phyloP scores from a whole-genome alignment of 2,888 invertebrate species.

The Noctuana brunneofusca region DNA sequence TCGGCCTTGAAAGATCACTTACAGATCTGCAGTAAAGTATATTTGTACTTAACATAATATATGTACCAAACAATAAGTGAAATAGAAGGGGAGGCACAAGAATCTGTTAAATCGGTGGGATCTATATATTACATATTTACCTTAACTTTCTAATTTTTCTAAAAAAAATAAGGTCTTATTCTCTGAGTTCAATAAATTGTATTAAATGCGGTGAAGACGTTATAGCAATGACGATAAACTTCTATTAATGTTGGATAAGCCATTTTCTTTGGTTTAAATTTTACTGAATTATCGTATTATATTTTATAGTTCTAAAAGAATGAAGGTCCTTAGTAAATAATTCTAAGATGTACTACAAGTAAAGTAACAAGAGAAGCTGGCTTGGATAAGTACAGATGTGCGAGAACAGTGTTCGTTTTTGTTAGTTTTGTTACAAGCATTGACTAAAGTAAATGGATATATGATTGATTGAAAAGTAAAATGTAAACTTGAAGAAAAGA shows the following conservation, averaged over 20 bases:
- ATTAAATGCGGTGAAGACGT: too few species aligned
- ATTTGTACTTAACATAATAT: too few species aligned
- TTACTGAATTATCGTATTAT: not conserved
- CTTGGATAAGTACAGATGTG: not conserved
- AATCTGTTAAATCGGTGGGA: not conserved
- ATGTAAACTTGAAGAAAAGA: too few species aligned
- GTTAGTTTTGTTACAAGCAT: not conserved
- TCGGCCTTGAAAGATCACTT: slow-evolving; percentile 10
- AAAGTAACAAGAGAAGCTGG: not conserved
- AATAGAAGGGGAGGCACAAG: not conserved
- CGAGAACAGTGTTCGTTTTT: not conserved
- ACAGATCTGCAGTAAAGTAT: not conserved
- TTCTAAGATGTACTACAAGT: slow-evolving; percentile 4
- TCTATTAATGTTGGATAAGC: too few species aligned
- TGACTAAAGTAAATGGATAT: too few species aligned
- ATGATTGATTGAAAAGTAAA: too few species aligned
- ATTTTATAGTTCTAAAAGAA: not conserved
- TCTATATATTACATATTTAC: too few species aligned
- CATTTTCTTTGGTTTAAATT: not conserved
- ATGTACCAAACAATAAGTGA: too few species aligned
- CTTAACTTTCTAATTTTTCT: too few species aligned
- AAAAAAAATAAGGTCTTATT: too few species aligned
- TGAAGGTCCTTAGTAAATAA: slow-evolving; percentile 6
- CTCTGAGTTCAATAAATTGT: too few species aligned
- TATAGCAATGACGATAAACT: too few species aligned